Conservation (phyloP, 2,888 invertebrate genomes). For the Diarsia dahlii region DNA sequence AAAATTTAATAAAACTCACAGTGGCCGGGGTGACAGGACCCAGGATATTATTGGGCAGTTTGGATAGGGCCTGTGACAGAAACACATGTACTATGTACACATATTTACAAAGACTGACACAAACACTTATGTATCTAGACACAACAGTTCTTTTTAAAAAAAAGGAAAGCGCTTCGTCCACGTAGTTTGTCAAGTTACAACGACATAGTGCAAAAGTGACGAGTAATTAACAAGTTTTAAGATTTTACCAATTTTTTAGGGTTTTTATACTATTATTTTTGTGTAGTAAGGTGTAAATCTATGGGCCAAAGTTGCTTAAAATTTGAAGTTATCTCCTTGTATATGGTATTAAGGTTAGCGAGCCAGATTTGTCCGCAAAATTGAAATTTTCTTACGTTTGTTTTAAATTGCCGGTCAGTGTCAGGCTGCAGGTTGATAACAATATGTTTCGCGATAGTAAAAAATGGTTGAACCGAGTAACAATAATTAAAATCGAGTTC, state of each 20-base stretch:
- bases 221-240: no score
- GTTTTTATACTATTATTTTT: no score
- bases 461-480: no score
- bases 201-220: neutral
- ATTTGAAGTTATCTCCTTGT: neutral
- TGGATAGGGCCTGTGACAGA: conserved; percentile 85
- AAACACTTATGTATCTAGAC: conserved; percentile 52
- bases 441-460: no score
- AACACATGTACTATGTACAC: conserved; percentile 60
- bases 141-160: conserved; percentile 14
- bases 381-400: no score
- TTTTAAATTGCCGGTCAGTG: no score
- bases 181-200: neutral
- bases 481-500: no score
- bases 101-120: conserved; percentile 59
- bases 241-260: no score
- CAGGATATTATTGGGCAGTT: conserved; percentile 88
- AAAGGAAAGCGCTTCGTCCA: conserved; percentile 17
- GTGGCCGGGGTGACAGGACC: conserved; percentile 87
- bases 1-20: conserved; percentile 81
- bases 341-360: neutral
- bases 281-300: no score
- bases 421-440: no score
- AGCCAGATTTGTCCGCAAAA: no score
- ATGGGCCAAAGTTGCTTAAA: neutral